Base-by-base conservation (phyloP, 2,888 invertebrate genomes). In the Platycheirus albimanus region DNA sequence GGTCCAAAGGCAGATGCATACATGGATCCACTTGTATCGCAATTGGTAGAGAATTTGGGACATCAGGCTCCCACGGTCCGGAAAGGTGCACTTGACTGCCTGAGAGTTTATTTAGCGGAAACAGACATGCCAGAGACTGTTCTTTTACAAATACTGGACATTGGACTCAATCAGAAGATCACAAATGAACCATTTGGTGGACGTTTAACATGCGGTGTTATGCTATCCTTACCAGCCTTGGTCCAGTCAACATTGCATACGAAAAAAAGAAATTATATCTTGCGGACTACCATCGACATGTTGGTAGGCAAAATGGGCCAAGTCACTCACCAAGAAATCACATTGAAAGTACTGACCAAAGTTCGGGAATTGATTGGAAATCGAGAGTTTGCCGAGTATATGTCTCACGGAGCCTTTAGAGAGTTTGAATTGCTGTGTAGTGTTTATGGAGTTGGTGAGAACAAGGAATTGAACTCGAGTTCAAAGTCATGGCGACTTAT, bases 41-140 rank as follows among this genome's bases (percentile, higher is more conserved):
- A 95, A 88, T 92, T 96, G 63, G 93, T 96, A 30, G 93, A 94
- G 85, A 97, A 96, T 90, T 91, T 97, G 58, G 96, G 96, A 3
- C 95, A 96, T 88, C 92, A 93, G 52, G 95, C 95, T 0, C 96
- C 96, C 0, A 95, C 96, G 0, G 95, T 96, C 0, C 92, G 96
- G 11, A 96, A 96, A 90, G 95, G 95, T 6, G 95, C 96, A 0
- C 90, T 96, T 33, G 96, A 96, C 87, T 94, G 95, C 0, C 90
- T 96, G 4, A 93, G 95, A 86, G 94, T 94, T 19, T 96, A 96
- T 88, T 92, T 96, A 43, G 91, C 93, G 5, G 93, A 94, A 87
- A 94, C 95, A 61, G 92, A 92, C 28, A 93, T 94, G 86, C 93
- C 94, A 0, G 94, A 96, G 85, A 92, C 93, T 67, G 93, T 95